Evolutionary conservation across 2,113 vertebrate genomes (phyloP).

Genomic region (Vulpes vulpes): DNA sequence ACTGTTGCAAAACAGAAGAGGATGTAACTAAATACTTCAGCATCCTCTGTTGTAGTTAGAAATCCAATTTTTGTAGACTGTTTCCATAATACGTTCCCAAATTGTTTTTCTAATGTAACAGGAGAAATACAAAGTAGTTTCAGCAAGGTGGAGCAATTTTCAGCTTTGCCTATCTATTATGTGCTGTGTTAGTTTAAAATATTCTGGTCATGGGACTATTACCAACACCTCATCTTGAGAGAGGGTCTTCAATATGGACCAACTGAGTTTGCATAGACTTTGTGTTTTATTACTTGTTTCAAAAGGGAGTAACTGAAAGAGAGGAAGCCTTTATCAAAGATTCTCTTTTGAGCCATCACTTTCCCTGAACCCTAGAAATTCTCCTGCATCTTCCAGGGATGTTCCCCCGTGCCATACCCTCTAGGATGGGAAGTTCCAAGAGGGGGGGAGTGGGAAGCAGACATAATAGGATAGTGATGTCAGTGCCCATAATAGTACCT

Average conservation of each 20-base stretch:
- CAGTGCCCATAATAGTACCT: fast-evolving
- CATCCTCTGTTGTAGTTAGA: background rate
- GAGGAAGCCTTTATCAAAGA: background rate
- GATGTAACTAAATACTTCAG: background rate
- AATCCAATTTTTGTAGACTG: background rate
- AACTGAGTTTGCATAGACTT: background rate
- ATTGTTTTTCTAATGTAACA: background rate
- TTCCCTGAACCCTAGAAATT: background rate
- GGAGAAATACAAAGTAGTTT: background rate
- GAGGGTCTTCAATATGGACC: background rate
- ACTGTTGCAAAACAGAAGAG: background rate
- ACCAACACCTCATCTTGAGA: background rate
- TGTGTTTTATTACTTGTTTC: background rate
- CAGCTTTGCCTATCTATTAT: background rate
- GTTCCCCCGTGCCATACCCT: fast-evolving
- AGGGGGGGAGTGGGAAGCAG: no score
- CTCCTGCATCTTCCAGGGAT: background rate
- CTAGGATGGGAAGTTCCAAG: background rate
- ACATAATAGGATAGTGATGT: background rate
- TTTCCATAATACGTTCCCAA: background rate
- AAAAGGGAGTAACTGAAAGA: background rate
- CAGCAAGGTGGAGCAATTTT: background rate
- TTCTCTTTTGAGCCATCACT: background rate
- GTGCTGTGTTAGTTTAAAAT: background rate
- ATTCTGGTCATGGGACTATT: background rate